Conservation (phyloP, 1,140 invertebrate genomes). For the Zaprionus camerounensis region DNA sequence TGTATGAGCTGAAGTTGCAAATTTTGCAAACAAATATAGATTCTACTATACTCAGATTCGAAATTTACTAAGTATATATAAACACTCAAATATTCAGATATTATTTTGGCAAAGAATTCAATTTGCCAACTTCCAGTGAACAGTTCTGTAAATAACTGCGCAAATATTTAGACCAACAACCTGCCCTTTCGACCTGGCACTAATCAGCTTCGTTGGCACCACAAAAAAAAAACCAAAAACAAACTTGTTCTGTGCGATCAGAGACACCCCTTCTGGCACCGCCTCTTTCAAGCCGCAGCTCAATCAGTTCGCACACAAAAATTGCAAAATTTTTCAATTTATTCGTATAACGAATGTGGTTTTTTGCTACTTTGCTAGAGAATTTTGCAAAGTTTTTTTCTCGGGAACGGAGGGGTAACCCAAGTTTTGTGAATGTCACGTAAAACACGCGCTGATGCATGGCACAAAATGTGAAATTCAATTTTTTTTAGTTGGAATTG, state of each 20-base stretch:
- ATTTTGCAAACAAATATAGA: no score
- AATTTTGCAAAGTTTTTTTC: constrained; percentile 37
- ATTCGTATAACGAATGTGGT: constrained; percentile 18
- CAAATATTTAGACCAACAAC: constrained; percentile 3
- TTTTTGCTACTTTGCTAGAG: constrained; percentile 6
- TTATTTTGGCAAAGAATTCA: no score
- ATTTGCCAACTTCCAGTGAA: no score
- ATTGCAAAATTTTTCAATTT: constrained; percentile 59
- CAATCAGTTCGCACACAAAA: constrained; percentile 44
- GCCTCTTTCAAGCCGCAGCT: constrained; percentile 17
- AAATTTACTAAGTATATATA: not conserved
- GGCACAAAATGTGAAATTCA: constrained; percentile 24
- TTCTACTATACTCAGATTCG: not conserved
- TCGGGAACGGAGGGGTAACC: not conserved
- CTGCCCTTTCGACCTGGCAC: constrained; percentile 8
- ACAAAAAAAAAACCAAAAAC: constrained; percentile 5
- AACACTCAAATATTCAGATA: no score
- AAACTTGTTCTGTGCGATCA: not conserved
- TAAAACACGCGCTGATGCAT: constrained; percentile 52
- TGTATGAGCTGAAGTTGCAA: not conserved
- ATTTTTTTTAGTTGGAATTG: constrained; percentile 4
- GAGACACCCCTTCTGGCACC: not conserved
- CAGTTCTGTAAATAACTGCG: not conserved
- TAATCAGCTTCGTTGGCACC: constrained; percentile 33
- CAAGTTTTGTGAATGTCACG: constrained; percentile 67